A percentile compares a stretch with the other conserved stretches of the same genome.
These are phyloP conservation scores for Andricus quercusramuli DNA, from an alignment of 2,888 invertebrate genomes.

Conservation along the genomic window DNA sequence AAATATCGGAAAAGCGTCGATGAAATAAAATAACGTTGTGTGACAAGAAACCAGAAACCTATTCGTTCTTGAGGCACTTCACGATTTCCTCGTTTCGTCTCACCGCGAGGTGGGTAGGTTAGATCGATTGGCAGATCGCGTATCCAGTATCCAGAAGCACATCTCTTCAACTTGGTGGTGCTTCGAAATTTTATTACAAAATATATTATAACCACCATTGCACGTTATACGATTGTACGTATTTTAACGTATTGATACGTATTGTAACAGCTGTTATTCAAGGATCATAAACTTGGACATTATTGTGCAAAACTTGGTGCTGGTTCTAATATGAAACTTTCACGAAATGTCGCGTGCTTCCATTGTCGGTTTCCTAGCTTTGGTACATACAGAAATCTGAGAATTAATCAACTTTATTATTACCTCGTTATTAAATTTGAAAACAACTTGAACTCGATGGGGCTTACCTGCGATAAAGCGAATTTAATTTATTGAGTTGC, in stretches of 20 bases:
- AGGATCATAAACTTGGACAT: conserved; percentile 10
- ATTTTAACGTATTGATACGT: too few relatives aligned
- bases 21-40: conserved; percentile 23
- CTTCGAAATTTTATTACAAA: background rate
- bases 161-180: background rate
- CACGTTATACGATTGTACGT: background rate
- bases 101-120: background rate
- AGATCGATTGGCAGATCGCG: conserved; percentile 33
- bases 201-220: background rate
- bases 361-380: background rate
- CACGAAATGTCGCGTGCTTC: conserved; percentile 25
- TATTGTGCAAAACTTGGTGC: conserved; percentile 1
- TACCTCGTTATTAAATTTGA: background rate
- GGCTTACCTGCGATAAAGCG: background rate
- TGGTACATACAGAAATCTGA: background rate
- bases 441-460: background rate
- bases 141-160: conserved; percentile 10
- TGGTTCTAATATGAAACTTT: background rate
- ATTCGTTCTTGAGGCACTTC: conserved; percentile 8
- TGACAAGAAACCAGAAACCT: conserved; percentile 1
- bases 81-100: conserved; percentile 24
- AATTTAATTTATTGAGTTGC: background rate
- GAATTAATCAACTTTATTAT: conserved; percentile 14
- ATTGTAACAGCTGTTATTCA: background rate
- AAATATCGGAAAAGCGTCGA: conserved; percentile 6